Percentiles rank a stretch among this genome's conserved stretches.
Conservation (phyloP, 2,113 vertebrate species). For the Colistium nudipinnis region DNA sequence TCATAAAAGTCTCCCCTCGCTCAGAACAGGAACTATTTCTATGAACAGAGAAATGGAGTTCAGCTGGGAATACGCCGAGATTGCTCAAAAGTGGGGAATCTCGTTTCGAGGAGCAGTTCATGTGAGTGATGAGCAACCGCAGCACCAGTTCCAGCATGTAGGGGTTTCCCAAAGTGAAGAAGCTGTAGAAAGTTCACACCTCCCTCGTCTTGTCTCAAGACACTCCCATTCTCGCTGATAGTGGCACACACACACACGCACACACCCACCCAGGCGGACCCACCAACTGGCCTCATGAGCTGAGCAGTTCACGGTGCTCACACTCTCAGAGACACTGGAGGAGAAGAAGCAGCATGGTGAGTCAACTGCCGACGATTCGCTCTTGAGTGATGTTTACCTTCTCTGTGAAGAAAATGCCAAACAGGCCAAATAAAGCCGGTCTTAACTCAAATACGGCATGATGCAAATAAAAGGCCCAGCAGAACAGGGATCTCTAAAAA, state of each 20-base stretch:
- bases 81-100: not conserved
- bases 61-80: not conserved
- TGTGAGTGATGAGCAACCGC: not conserved
- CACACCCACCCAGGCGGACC: not conserved
- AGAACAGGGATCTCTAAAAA: too few species aligned
- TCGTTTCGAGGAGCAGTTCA: not conserved
- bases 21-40: not conserved
- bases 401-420: not conserved
- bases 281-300: not conserved
- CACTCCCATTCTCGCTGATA: not conserved
- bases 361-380: not conserved
- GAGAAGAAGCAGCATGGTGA: conserved; percentile 33
- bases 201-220: not conserved
- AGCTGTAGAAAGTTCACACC: not conserved
- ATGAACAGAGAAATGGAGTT: not conserved
- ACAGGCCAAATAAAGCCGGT: too few species aligned
- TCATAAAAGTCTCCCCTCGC: too few species aligned
- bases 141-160: not conserved
- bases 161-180: conserved; percentile 3
- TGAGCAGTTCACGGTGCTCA: not conserved
- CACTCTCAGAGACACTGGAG: not conserved
- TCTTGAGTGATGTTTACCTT: not conserved
- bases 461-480: too few species aligned
- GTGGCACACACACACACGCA: not conserved
- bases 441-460: too few species aligned